Evolutionary conservation across 92 coral and sea anemone genomes (phyloP).

Genomic region (Bergia puertoricense): DNA sequence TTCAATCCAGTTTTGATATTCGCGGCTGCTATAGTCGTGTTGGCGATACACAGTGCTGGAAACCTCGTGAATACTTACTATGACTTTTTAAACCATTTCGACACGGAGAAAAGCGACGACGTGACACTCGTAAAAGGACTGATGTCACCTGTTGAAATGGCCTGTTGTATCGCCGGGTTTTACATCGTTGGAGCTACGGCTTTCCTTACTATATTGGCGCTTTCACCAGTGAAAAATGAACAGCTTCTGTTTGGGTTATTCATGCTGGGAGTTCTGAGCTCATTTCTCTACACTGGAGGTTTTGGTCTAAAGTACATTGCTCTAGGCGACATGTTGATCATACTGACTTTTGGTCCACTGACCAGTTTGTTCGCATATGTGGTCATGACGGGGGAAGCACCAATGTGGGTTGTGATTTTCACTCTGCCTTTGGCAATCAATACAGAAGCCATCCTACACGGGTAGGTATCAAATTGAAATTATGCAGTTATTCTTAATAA

Average conservation of each 20-base stretch:
- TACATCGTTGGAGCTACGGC: constrained; percentile 56
- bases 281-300: constrained; percentile 77
- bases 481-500: not conserved
- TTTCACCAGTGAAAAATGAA: constrained; percentile 43
- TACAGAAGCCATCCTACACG: constrained; percentile 74
- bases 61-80: constrained; percentile 77
- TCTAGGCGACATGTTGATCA: constrained; percentile 68
- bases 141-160: constrained; percentile 57
- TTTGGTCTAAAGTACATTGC: constrained; percentile 78
- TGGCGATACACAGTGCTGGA: constrained; percentile 76
- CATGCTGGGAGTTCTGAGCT: constrained; percentile 53
- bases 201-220: constrained; percentile 47
- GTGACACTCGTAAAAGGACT: constrained; percentile 54
- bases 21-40: constrained; percentile 51
- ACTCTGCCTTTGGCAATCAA: constrained; percentile 67
- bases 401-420: constrained; percentile 35
- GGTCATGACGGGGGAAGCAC: constrained; percentile 59
- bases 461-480: constrained; percentile 48
- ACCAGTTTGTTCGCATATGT: constrained; percentile 61
- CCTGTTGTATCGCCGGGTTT: constrained; percentile 48
- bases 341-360: constrained; percentile 67
- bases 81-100: constrained; percentile 69
- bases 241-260: constrained; percentile 44
- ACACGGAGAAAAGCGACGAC: constrained; percentile 69
- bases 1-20: constrained; percentile 52